phyloP scores from a whole-genome alignment of 2,888 invertebrate species.

The Drosophila flavopinicola region DNA sequence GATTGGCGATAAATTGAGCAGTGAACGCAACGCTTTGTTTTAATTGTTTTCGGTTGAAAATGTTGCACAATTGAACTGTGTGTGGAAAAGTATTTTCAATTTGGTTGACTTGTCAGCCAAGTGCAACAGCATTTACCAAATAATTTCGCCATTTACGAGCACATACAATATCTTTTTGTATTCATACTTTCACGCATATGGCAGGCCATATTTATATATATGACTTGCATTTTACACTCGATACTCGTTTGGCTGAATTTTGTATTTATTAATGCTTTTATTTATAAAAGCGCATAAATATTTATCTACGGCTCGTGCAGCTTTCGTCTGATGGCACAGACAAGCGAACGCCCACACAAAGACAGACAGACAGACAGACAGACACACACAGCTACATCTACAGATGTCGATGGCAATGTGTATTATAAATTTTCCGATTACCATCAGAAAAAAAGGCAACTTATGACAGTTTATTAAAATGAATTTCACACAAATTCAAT shows the following conservation, averaged over 20 bases:
- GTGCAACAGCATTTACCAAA: conserved; percentile 21
- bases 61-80: conserved; percentile 35
- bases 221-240: conserved; percentile 29
- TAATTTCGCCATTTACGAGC: conserved; percentile 30
- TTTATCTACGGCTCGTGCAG: conserved; percentile 63
- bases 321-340: conserved; percentile 33
- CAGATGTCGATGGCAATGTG: conserved; percentile 13
- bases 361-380: conserved; percentile 12
- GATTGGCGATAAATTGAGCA: conserved; percentile 45
- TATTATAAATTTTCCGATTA: conserved; percentile 60
- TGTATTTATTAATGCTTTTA: conserved; percentile 55
- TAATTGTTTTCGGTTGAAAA: conserved; percentile 33
- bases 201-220: conserved; percentile 25
- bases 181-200: conserved; percentile 16
- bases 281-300: conserved; percentile 72
- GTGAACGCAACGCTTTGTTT: conserved; percentile 18
- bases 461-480: conserved; percentile 70
- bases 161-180: conserved; percentile 5
- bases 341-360: conserved; percentile 39
- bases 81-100: conserved; percentile 17
- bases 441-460: conserved; percentile 47
- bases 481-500: conserved; percentile 71
- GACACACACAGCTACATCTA: background rate
- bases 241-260: conserved; percentile 12
- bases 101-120: conserved; percentile 30